These are phyloP conservation scores for Ictidomys tridecemlineatus DNA, from an alignment of 2,113 vertebrate species.

Conservation along the genomic window DNA sequence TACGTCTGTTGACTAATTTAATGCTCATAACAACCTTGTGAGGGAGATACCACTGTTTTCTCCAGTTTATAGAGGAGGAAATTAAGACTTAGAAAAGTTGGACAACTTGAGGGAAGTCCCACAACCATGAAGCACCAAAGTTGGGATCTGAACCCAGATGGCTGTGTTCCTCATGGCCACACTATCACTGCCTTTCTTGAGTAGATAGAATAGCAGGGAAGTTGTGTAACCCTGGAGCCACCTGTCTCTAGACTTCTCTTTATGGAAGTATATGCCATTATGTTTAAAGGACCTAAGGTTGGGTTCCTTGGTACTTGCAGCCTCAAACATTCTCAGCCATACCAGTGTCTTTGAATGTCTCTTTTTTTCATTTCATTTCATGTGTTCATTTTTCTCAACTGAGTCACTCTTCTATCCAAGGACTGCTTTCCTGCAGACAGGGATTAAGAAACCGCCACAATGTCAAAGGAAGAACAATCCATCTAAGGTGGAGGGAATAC, in stretches of 20 bases:
- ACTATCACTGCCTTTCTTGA: neutral
- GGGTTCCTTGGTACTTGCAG: neutral
- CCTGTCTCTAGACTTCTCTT: neutral
- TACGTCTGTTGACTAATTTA: neutral
- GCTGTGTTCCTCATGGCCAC: accelerated
- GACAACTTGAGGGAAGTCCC: neutral
- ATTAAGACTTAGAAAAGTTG: neutral
- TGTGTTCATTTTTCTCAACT: neutral
- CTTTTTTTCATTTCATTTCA: neutral
- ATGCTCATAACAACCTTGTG: neutral
- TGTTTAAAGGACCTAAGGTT: neutral
- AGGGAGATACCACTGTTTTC: neutral
- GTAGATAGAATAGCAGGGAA: neutral
- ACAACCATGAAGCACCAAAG: neutral
- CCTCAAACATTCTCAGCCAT: neutral
- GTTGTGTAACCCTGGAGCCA: accelerated
- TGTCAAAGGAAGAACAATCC: neutral
- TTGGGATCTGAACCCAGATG: neutral
- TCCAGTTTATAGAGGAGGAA: neutral
- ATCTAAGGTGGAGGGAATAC: neutral
- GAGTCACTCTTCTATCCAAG: neutral
- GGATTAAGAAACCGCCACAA: neutral
- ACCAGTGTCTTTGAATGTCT: neutral
- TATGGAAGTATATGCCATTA: neutral
- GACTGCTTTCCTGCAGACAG: neutral